A percentile compares a stretch with the other conserved stretches of the same genome.
Evolutionary conservation across 2,888 invertebrate genomes (phyloP).

Genomic region (Eristalis pertinax): DNA sequence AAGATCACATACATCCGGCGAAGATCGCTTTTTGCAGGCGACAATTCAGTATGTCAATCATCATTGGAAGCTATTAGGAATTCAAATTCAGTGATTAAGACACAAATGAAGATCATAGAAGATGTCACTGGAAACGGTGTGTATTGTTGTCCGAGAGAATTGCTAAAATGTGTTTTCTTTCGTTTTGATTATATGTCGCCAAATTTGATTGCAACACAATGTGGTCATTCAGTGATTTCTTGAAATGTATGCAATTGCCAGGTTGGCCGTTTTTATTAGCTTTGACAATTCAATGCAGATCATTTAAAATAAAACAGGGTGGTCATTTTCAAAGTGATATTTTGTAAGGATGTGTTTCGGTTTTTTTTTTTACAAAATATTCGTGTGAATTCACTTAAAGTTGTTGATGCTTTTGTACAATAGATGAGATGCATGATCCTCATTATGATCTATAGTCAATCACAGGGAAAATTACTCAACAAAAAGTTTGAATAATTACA

Average conservation of each 20-base stretch:
- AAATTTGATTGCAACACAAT: slow-evolving; percentile 29
- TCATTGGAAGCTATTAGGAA: neutral
- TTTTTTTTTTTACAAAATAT: too few relatives aligned
- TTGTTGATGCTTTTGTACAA: too few relatives aligned
- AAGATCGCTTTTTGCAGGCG: neutral
- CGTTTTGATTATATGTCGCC: neutral
- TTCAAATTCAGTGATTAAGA: neutral
- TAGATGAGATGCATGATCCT: too few relatives aligned
- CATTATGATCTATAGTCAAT: too few relatives aligned
- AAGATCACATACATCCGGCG: neutral
- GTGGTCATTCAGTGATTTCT: neutral
- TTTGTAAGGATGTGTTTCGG: too few relatives aligned
- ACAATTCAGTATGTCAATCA: neutral
- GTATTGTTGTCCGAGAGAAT: slow-evolving; percentile 3
- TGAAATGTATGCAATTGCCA: neutral
- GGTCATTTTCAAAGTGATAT: too few relatives aligned
- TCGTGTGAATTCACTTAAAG: too few relatives aligned
- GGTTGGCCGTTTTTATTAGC: neutral
- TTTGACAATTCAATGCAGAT: neutral
- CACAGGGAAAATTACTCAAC: too few relatives aligned
- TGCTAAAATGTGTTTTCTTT: neutral
- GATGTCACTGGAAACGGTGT: neutral
- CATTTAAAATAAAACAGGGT: too few relatives aligned
- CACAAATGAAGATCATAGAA: neutral
- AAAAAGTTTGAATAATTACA: too few relatives aligned